Conservation (phyloP, 2,797 vertebrate genomes). For the Spondyliosoma cantharus region DNA sequence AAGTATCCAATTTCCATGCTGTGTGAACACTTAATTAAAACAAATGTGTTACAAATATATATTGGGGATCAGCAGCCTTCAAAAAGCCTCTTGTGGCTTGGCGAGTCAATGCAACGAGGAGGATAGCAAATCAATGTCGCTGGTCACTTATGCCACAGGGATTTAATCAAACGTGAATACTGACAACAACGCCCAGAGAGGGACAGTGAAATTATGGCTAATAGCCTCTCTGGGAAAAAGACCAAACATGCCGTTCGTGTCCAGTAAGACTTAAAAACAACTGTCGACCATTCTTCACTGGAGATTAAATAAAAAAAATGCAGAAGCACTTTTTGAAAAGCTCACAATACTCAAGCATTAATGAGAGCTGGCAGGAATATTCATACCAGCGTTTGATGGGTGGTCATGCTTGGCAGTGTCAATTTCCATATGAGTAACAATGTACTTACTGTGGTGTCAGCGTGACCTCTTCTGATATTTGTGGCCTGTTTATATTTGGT, state of each 20-base stretch:
- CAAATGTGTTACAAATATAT: slow-evolving; percentile 89
- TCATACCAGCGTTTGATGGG: slow-evolving; percentile 52
- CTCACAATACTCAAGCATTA: slow-evolving; percentile 40
- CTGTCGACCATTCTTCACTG: slow-evolving; percentile 32
- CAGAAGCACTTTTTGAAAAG: slow-evolving; percentile 37
- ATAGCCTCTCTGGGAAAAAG: slow-evolving; percentile 68
- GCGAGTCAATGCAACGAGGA: slow-evolving; percentile 83
- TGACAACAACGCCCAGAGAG: slow-evolving; percentile 73
- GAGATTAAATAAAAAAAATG: slow-evolving; percentile 45
- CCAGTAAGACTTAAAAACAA: slow-evolving; percentile 54
- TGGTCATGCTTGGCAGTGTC: slow-evolving; percentile 47
- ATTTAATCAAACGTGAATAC: slow-evolving; percentile 82
- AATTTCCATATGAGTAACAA: slow-evolving; percentile 70
- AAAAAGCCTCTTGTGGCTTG: slow-evolving; percentile 81
- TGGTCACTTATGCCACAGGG: slow-evolving; percentile 82
- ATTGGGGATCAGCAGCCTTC: slow-evolving; percentile 83
- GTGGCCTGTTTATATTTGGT: slow-evolving; percentile 74
- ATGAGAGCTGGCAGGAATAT: slow-evolving; percentile 28
- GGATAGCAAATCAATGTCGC: slow-evolving; percentile 84
- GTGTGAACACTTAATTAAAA: slow-evolving; percentile 90
- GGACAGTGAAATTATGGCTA: slow-evolving; percentile 70
- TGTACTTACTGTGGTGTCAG: slow-evolving; percentile 69
- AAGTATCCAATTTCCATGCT: slow-evolving; percentile 86
- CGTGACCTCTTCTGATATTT: slow-evolving; percentile 77
- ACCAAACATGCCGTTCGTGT: slow-evolving; percentile 51